phyloP scores from a whole-genome alignment of 1,140 invertebrate genomes.

The Brachionus manjavacas region DNA sequence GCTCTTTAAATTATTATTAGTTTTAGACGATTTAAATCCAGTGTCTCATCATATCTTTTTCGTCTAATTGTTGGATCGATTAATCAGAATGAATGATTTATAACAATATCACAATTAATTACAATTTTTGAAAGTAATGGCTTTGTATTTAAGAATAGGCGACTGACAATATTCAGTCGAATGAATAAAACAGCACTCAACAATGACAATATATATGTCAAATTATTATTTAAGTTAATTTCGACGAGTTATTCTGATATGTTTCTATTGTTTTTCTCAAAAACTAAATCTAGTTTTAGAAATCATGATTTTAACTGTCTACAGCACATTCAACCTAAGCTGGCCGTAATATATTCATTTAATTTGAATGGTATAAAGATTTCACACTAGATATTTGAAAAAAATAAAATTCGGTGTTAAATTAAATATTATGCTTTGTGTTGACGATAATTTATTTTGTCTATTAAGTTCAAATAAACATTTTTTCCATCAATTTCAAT shows the following conservation, averaged over 20 bases:
- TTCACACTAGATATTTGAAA: too few species aligned
- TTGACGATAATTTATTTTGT: too few species aligned
- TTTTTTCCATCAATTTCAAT: too few species aligned
- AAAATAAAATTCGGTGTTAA: too few species aligned
- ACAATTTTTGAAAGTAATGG: not conserved
- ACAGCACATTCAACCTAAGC: not conserved
- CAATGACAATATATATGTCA: conserved; percentile 6
- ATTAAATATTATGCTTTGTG: too few species aligned
- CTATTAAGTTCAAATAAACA: too few species aligned
- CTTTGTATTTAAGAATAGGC: not conserved
- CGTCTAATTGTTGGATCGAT: not conserved
- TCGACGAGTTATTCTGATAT: not conserved
- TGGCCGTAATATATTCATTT: not conserved
- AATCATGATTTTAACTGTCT: not conserved
- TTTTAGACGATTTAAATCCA: not conserved
- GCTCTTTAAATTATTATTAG: not conserved
- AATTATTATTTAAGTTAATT: conserved; percentile 30
- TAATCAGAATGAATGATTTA: not conserved
- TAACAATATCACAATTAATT: conserved; percentile 7
- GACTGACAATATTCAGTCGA: not conserved
- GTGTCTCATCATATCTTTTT: not conserved
- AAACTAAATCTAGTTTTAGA: not conserved
- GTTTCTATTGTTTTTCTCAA: not conserved
- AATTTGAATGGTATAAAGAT: not conserved
- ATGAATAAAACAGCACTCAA: not conserved